Percentiles rank a stretch among this genome's conserved stretches.
These are phyloP conservation scores for Rhopilema esculentum DNA, from an alignment of 30 jellyfish, hydroid and myxozoan species.

Conservation along the genomic window DNA sequence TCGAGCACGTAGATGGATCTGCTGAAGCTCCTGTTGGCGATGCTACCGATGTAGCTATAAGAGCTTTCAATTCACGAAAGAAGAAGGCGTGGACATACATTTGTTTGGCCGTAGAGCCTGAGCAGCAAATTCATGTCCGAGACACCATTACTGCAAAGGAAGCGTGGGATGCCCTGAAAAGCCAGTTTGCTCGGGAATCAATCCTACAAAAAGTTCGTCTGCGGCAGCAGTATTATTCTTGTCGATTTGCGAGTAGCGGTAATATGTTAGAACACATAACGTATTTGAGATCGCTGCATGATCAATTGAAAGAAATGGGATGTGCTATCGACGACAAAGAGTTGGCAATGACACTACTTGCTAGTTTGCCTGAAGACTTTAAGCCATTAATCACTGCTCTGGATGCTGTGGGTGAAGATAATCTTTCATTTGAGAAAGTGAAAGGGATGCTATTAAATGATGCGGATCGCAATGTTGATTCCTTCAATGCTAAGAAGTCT, in stretches of 20 bases:
- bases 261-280: constrained; percentile 40
- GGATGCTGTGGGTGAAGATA: constrained; percentile 51
- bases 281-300: constrained; percentile 14
- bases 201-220: constrained; percentile 21
- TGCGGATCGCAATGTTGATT: constrained; percentile 5
- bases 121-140: constrained; percentile 17
- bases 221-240: constrained; percentile 48
- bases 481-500: constrained; percentile 5
- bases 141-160: constrained; percentile 14
- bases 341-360: constrained; percentile 22
- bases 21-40: constrained; percentile 49
- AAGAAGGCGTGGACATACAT: constrained; percentile 42
- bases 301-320: constrained; percentile 32
- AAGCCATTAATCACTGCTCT: constrained; percentile 62
- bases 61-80: constrained; percentile 12
- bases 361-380: constrained; percentile 57
- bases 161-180: constrained; percentile 29
- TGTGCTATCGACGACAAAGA: constrained; percentile 15
- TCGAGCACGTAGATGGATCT: constrained; percentile 62
- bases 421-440: constrained; percentile 5
- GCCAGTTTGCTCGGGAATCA: constrained; percentile 36
- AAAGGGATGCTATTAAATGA: constrained; percentile 19
- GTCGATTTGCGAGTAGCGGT: constrained; percentile 29
- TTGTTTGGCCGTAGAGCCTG: constrained; percentile 37
- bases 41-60: not conserved